phyloP scores from a whole-genome alignment of 1,140 invertebrate species.

The Spodoptera litura region DNA sequence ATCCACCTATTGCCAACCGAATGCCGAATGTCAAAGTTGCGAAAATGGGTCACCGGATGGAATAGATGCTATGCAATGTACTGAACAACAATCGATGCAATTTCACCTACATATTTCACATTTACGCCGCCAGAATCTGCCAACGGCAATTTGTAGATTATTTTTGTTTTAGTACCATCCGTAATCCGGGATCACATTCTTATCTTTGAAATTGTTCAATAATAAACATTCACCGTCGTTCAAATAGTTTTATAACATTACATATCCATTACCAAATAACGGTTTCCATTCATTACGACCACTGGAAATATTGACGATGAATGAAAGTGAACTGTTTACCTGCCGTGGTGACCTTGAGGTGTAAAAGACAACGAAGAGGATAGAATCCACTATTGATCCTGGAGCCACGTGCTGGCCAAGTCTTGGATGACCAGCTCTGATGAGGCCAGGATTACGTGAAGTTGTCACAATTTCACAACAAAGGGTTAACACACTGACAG shows the following conservation, averaged over 20 bases:
- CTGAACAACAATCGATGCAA: slow-evolving; percentile 69
- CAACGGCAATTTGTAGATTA: slow-evolving; percentile 16
- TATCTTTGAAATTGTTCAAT: slow-evolving; percentile 32
- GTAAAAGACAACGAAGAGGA: slow-evolving; percentile 58
- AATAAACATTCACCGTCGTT: slow-evolving; percentile 4
- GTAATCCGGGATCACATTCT: slow-evolving; percentile 1
- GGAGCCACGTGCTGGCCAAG: slow-evolving; percentile 57
- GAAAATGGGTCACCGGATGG: slow-evolving; percentile 81
- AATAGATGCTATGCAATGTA: slow-evolving; percentile 67
- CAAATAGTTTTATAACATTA: slow-evolving; percentile 28
- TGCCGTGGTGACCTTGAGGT: slow-evolving; percentile 73
- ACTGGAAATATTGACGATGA: slow-evolving; percentile 56
- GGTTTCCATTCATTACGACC: slow-evolving; percentile 31
- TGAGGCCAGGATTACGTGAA: slow-evolving; percentile 51
- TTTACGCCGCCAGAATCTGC: slow-evolving; percentile 23
- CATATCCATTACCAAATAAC: slow-evolving; percentile 12
- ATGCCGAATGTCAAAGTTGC: slow-evolving; percentile 71
- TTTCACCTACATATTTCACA: slow-evolving; percentile 26
- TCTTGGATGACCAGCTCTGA: slow-evolving; percentile 52
- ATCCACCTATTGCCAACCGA: slow-evolving; percentile 77
- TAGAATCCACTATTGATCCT: slow-evolving; percentile 61
- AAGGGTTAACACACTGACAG: slow-evolving; percentile 4
- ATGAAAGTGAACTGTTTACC: slow-evolving; percentile 78
- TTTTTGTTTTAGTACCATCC: slow-evolving; percentile 33
- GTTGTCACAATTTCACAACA: slow-evolving; percentile 58